Evolutionary conservation across 2,888 invertebrate genomes (phyloP), one percentile per base, ranked within the genome.

Genomic region (Ochlodes sylvanus): DNA sequence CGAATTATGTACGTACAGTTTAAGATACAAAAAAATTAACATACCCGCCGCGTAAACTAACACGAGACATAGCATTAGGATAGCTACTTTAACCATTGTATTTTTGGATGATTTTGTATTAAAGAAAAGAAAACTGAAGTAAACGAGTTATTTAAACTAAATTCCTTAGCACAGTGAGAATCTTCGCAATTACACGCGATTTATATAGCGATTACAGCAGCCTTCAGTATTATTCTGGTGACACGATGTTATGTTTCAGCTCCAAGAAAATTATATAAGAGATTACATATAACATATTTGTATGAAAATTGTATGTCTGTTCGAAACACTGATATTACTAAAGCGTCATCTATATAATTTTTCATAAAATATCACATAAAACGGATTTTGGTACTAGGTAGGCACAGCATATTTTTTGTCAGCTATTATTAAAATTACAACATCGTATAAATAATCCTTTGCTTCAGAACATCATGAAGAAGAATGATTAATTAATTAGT

Each of bases 171-270:
- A 32, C 7, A 41, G 38, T 38, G 21, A 52, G 19, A 52, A 38
- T 38, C 52, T 47, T 38, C 21, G 50, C 9, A 14, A 19, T 7
- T 34, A 12, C 52, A 27, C 38, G 62, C 21, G 12, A 44, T 63
- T 54, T 63, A 63, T 63, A 52, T 14, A n/a, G 12, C 10, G 19
- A 62, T 52, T 62, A 19, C 14, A 62, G 19, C 38, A 21, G 38
- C 52, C 27, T 14, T 52, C 34, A 47, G 17, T 47, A 38, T 62
- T 62, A 32, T 62, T 62, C 38, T 34, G 0, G 7, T 32, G 50
- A 21, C 38, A 52, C 19, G 14, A 50, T 38, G 32, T 14, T 34
- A 14, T 50, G 5, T 54, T 60, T 50, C 50, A 50, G 19, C 9
- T 50, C 19, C 50, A 19, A 7, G 50, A 12, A 19, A 50, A 50